Evolutionary conservation across 2,888 invertebrate genomes (phyloP).

Genomic region (Kuschelorhynchus macadamiae): DNA sequence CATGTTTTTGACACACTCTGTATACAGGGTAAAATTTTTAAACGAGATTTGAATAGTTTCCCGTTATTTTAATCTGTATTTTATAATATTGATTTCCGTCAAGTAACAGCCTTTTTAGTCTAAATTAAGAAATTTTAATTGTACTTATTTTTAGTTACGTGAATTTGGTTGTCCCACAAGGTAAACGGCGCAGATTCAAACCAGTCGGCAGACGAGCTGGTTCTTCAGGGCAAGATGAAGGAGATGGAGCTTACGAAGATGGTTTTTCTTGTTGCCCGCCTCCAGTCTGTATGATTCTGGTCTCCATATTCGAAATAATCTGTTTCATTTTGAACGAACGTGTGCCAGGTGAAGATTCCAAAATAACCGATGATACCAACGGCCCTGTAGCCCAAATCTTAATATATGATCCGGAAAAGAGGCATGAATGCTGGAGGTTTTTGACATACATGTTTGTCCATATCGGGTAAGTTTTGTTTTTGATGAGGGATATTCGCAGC

Average conservation of each 20-base stretch:
- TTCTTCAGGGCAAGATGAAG: conserved; percentile 73
- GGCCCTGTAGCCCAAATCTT: conserved; percentile 72
- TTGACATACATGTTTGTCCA: conserved; percentile 97
- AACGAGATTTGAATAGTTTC: too few relatives aligned
- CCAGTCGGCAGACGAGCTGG: conserved; percentile 1
- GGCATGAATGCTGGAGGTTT: conserved; percentile 94
- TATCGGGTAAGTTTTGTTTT: conserved; percentile 85
- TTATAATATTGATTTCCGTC: too few relatives aligned
- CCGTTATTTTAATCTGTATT: too few relatives aligned
- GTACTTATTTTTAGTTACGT: conserved; percentile 51
- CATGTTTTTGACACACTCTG: too few relatives aligned
- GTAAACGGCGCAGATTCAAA: conserved; percentile 25
- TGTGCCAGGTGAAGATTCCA: conserved; percentile 33
- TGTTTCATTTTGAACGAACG: conserved; percentile 70
- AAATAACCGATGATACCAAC: conserved; percentile 22
- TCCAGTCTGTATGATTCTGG: conserved; percentile 86
- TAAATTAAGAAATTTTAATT: not conserved
- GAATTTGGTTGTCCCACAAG: conserved; percentile 50
- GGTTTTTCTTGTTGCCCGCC: conserved; percentile 95
- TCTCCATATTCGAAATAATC: conserved; percentile 88
- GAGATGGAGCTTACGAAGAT: conserved; percentile 88
- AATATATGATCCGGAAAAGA: conserved; percentile 89
- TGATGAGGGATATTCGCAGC: not conserved
- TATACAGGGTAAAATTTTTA: too few relatives aligned
- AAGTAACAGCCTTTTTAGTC: too few relatives aligned